Conservation (phyloP, 2,797 vertebrate genomes). For the Pelodytes ibericus region DNA sequence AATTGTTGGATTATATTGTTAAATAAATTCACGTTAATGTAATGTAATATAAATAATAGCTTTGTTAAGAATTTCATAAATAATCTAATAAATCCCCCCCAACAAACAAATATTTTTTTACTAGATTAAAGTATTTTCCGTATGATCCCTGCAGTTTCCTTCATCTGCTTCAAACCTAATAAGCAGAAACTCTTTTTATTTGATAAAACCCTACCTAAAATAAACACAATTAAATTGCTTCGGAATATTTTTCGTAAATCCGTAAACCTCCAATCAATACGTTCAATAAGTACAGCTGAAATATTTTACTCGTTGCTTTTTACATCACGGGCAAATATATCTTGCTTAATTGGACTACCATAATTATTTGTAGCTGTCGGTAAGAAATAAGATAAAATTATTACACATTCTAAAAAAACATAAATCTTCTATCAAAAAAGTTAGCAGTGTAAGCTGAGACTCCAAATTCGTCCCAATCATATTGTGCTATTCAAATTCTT, state of each 20-base stretch:
- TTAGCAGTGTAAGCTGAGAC: background rate
- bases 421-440: conserved; percentile 17
- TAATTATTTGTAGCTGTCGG: background rate
- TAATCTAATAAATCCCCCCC: no score
- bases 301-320: background rate
- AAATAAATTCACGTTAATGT: no score
- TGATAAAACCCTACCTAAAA: background rate
- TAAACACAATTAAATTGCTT: background rate
- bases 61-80: no score
- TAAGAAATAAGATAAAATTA: background rate
- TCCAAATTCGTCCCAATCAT: background rate
- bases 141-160: background rate
- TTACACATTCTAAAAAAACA: background rate
- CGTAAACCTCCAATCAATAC: background rate
- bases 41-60: no score
- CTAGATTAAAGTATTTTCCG: background rate
- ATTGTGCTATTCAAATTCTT: background rate
- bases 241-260: background rate
- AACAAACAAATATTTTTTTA: background rate
- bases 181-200: background rate
- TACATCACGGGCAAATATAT: background rate
- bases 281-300: background rate
- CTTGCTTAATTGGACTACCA: conserved; percentile 4
- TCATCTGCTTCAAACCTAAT: background rate
- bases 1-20: no score